phyloP scores from a whole-genome alignment of 2,888 invertebrate species.

The Ornithoptera alexandrae region DNA sequence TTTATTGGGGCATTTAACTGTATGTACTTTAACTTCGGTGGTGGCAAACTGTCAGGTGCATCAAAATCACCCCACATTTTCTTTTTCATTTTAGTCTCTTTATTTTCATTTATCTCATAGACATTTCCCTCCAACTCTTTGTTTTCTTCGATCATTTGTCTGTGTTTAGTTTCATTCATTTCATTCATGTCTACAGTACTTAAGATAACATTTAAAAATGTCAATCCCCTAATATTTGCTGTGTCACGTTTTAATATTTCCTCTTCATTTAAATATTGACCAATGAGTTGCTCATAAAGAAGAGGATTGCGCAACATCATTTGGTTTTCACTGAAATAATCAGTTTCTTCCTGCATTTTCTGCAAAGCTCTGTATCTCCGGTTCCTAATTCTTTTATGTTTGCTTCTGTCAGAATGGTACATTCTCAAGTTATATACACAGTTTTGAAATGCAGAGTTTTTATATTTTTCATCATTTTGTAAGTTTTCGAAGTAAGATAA shows the following conservation, averaged over 20 bases:
- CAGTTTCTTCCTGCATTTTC: constrained; percentile 83
- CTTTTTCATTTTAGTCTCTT: constrained; percentile 34
- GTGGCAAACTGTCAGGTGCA: constrained; percentile 56
- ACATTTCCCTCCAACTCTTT: constrained; percentile 52
- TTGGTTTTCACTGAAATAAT: constrained; percentile 94
- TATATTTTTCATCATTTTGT: constrained; percentile 77
- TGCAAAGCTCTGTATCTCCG: constrained; percentile 90
- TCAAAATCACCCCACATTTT: constrained; percentile 78
- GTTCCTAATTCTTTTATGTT: constrained; percentile 84
- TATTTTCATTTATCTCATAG: constrained; percentile 42
- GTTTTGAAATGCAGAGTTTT: constrained; percentile 48
- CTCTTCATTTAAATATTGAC: constrained; percentile 88
- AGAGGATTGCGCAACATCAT: constrained; percentile 96
- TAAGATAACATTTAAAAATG: constrained; percentile 88
- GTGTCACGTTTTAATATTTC: constrained; percentile 84
- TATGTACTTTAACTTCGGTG: constrained; percentile 48
- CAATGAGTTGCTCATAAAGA: constrained; percentile 93
- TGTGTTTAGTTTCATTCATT: constrained; percentile 81
- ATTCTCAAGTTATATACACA: constrained; percentile 82
- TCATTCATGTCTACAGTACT: constrained; percentile 89
- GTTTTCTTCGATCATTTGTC: constrained; percentile 82
- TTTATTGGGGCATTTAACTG: constrained; percentile 67
- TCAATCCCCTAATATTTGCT: constrained; percentile 77
- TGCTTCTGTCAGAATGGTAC: constrained; percentile 75
- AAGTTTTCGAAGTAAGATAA: constrained; percentile 83